phyloP scores from a whole-genome alignment of 1,140 invertebrate genomes.

The Nymphalis io region DNA sequence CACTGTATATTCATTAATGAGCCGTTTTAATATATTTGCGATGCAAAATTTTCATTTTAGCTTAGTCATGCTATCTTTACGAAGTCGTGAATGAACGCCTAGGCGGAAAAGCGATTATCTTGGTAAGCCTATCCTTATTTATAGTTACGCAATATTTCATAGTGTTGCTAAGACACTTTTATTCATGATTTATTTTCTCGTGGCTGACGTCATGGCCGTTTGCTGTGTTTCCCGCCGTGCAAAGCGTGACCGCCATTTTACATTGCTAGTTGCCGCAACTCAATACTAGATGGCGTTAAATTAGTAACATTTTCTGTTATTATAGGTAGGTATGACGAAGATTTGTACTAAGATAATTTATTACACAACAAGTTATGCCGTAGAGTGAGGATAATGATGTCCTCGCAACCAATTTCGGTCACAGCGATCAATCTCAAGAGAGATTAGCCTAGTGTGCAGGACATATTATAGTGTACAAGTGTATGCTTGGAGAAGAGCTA shows the following conservation, averaged over 20 bases:
- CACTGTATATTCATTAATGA: background rate
- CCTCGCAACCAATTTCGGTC: no score
- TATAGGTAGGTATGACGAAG: background rate
- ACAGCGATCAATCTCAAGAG: no score
- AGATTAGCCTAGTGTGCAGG: no score
- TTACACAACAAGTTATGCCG: no score
- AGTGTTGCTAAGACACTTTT: background rate
- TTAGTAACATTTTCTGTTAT: background rate
- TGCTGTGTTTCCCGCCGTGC: slow-evolving; percentile 23
- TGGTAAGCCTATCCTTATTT: slow-evolving; percentile 14
- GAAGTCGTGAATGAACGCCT: background rate
- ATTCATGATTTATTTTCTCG: slow-evolving; percentile 10
- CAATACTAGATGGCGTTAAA: slow-evolving; percentile 10
- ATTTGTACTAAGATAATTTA: no score
- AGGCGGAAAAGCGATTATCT: background rate
- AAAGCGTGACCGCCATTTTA: slow-evolving; percentile 20
- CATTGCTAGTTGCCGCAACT: slow-evolving; percentile 6
- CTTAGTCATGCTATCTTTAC: background rate
- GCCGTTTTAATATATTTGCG: background rate
- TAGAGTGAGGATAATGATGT: no score
- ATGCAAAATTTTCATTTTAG: background rate
- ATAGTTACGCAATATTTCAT: slow-evolving; percentile 19
- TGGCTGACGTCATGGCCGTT: slow-evolving; percentile 29
- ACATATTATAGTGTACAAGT: no score
- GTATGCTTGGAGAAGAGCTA: no score